These are phyloP conservation scores for Drosophila demipolita DNA, from an alignment of 2,888 invertebrate species.

Conservation along the genomic window DNA sequence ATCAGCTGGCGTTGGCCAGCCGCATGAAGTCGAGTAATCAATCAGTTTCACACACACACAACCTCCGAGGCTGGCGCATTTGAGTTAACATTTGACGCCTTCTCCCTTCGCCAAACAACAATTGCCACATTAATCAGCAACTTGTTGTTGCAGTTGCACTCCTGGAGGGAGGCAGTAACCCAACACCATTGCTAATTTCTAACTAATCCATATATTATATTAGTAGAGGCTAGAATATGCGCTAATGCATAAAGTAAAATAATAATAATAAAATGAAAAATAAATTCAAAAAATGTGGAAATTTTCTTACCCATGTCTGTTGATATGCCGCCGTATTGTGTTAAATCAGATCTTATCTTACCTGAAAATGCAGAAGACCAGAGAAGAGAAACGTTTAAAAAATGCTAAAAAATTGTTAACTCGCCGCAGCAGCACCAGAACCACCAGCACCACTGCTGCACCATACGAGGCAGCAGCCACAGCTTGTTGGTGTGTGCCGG, in stretches of 20 bases:
- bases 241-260: constrained; percentile 16
- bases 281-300: constrained; percentile 78
- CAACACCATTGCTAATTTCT: constrained; percentile 53
- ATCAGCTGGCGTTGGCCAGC: constrained; percentile 40
- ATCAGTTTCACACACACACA: constrained; percentile 81
- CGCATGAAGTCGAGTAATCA: constrained; percentile 58
- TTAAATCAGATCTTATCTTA: constrained; percentile 85
- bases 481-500: background rate
- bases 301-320: constrained; percentile 84
- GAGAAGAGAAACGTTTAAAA: constrained; percentile 72
- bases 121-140: constrained; percentile 22
- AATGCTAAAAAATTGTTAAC: constrained; percentile 67
- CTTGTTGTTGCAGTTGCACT: background rate
- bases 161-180: constrained; percentile 41
- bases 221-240: constrained; percentile 48
- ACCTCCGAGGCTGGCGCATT: constrained; percentile 30
- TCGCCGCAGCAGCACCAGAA: constrained; percentile 35
- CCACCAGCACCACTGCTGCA: constrained; percentile 9
- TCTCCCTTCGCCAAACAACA: constrained; percentile 2
- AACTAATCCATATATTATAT: constrained; percentile 33
- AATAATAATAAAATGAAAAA: constrained; percentile 35
- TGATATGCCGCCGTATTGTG: constrained; percentile 84
- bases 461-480: background rate
- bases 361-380: constrained; percentile 75
- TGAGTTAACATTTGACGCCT: constrained; percentile 32